Base-by-base conservation (phyloP, 2,888 invertebrate species). In the Anoplius nigerrimus region DNA sequence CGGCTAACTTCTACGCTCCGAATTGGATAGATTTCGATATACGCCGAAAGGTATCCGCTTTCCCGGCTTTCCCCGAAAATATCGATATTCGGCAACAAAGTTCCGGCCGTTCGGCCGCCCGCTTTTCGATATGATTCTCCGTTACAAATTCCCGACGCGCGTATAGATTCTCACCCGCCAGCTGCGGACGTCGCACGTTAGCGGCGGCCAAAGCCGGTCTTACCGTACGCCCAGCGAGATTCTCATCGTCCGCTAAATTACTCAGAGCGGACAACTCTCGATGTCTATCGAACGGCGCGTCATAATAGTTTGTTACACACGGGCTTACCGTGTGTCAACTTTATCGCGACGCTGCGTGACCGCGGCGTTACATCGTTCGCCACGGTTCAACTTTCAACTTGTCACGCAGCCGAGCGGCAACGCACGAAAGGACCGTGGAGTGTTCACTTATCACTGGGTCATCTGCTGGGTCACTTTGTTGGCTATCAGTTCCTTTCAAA, bases 391-490 rank as follows among this genome's bases (percentile, higher is more conserved):
- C 72, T 73, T 71, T 53, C 72, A 62, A 34, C 16, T 22, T 13
- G 68, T 48, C 72, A 73, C 67, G 72, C 71, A 58, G 62, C 20
- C 34, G 34, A 34, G 24, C n/a, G 21, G 27, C n/a, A 13, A 56
- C 56, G 24, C 63, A 54, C 66, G 72, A 72, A 72, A 68, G 18
- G 48, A 48, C 48, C n/a, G n/a, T 16, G 3, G 62, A 53, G 56
- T 58, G 72, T 72, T 72, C 34, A 34, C 34, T 34, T 73, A 73
- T 73, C 72, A 58, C 53, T 68, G 72, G 72, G 65, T 73, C 72
- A 71, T 73, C 72, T 62, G 65, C 67, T 72, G 66, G 63, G 72
- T 71, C 72, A 71, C 72, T 72, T n/a, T n/a, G n/a, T n/a, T 66
- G 71, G 62, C 71, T 72, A 72, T 51, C 46, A 61, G 57, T 45